Conservation (phyloP, 1,140 invertebrate species). For the Leptestheria dahalacensis region DNA sequence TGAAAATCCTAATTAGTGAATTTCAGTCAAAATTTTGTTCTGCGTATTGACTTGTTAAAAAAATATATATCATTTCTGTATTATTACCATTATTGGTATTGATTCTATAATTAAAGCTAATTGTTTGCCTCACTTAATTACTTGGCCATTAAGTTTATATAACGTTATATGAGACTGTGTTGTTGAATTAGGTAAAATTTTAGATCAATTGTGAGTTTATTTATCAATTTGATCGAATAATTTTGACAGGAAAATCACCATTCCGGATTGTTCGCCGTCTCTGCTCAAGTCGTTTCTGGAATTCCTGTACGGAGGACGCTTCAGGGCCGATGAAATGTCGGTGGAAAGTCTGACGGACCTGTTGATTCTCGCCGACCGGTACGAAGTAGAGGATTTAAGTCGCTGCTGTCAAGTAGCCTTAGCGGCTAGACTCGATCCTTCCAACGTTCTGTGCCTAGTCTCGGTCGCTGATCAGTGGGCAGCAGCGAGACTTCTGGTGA, state of each 20-base stretch:
- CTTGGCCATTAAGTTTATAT: too few species aligned
- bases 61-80: too few species aligned
- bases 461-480: constrained; percentile 49
- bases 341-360: constrained; percentile 46
- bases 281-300: constrained; percentile 43
- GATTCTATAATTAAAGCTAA: too few species aligned
- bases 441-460: constrained; percentile 44
- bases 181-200: too few species aligned
- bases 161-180: too few species aligned
- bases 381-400: constrained; percentile 41
- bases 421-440: constrained; percentile 38
- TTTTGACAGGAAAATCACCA: constrained; percentile 47
- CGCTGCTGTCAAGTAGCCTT: constrained; percentile 43
- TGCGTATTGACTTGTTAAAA: too few species aligned
- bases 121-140: too few species aligned
- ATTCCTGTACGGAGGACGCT: constrained; percentile 45
- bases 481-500: constrained; percentile 40
- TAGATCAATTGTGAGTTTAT: too few species aligned
- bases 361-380: constrained; percentile 39
- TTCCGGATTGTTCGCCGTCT: constrained; percentile 45
- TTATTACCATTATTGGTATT: too few species aligned
- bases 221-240: too few species aligned
- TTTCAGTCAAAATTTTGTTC: too few species aligned
- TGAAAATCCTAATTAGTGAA: constrained; percentile 2
- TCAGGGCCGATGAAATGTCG: constrained; percentile 32